These are phyloP conservation scores for Thyatira batis DNA, from an alignment of 2,888 invertebrate genomes.

Conservation along the genomic window DNA sequence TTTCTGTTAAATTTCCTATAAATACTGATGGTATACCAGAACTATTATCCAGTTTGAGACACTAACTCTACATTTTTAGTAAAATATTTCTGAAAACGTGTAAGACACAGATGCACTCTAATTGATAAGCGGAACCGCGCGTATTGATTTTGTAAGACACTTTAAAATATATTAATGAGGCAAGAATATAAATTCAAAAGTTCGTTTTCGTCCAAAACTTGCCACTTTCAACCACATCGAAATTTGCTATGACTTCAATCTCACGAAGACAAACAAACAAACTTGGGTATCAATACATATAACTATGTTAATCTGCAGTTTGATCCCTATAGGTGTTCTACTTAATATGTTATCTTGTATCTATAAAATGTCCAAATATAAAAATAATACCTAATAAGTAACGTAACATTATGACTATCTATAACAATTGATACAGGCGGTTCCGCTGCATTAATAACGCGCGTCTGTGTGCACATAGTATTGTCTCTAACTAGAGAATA, in stretches of 20 bases:
- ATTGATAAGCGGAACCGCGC: background rate
- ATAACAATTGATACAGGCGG: background rate
- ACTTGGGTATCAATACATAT: too few relatives aligned
- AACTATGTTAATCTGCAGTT: too few relatives aligned
- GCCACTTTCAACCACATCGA: too few relatives aligned
- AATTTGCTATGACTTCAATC: too few relatives aligned
- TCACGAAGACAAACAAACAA: too few relatives aligned
- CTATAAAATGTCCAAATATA: too few relatives aligned
- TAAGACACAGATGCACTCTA: background rate
- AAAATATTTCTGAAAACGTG: background rate
- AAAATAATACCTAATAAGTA: too few relatives aligned
- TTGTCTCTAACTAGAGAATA: constrained; percentile 38
- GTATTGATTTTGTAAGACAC: background rate
- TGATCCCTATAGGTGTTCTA: too few relatives aligned
- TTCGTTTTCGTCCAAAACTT: too few relatives aligned
- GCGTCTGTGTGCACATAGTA: constrained; percentile 13
- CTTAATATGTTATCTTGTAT: too few relatives aligned
- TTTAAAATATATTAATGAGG: too few relatives aligned
- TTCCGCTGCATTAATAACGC: constrained; percentile 7
- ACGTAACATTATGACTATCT: background rate
- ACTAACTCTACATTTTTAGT: background rate
- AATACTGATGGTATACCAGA: constrained; percentile 18
- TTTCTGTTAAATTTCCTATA: background rate
- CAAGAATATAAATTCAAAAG: too few relatives aligned
- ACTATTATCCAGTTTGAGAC: constrained; percentile 1